Evolutionary conservation across 2,797 vertebrate species (phyloP), one percentile per base, ranked within the genome.

Genomic region (Tapera naevia): DNA sequence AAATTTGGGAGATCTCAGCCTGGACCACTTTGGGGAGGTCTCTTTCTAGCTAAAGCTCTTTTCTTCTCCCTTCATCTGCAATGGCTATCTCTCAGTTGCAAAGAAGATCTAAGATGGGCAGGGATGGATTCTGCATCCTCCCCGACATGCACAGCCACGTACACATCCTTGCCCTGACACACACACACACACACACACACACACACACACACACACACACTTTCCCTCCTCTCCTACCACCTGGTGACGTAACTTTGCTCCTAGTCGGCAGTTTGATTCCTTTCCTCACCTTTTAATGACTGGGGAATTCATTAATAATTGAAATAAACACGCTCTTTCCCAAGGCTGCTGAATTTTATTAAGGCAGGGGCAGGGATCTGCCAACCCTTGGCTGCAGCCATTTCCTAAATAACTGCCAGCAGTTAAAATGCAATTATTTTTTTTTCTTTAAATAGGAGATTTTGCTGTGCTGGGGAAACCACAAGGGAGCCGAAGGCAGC

Each of bases 281-380:
- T 96, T 96, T 95, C 89, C 91, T 97, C 94, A 96, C 96, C 96
- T 97, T 97, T 97, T 97, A 97, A 97, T 96, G 95, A 96, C 94
- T 21, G 11, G 92, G 89, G 93, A 95, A 97, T 96, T 97, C 93
- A 97, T 97, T 97, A 97, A 97, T 97, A 97, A 97, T 97, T 97
- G 93, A 97, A 97, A 97, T 96, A 96, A 97, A 97, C 94, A 96
- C 0, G 27, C 69, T 95, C 76, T 91, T 95, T 97, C 89, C 94
- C 93, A 94, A 89, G 94, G 95, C 96, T 94, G 86, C 93, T 69
- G 94, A 94, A 86, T 96, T 97, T 97, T 97, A 97, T 95, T 94
- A 95, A 89, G 71, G 94, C 88, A 95, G 93, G 86, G 89, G 84
- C 94, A 97, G 80, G 94, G 88, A 96, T 96, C 92, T 96, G 95